Conservation (phyloP, 2,113 vertebrate genomes). For the Phyllostomus hastatus region DNA sequence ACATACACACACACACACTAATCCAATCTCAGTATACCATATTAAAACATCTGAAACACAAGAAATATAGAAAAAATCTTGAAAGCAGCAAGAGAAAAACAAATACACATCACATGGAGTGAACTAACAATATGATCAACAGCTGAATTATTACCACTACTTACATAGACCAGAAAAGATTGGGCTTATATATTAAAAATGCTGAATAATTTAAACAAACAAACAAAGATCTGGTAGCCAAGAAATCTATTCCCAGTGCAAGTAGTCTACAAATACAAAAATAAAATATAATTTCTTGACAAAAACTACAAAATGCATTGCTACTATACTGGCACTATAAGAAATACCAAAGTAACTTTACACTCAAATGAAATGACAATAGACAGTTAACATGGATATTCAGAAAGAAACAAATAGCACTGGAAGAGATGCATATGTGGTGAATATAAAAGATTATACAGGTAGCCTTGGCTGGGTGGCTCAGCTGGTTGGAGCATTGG, state of each 20-base stretch:
- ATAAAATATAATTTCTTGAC: neutral
- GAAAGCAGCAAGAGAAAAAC: no score
- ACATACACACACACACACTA: no score
- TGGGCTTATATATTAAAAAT: neutral
- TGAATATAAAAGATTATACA: neutral
- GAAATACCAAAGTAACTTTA: neutral
- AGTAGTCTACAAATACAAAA: neutral
- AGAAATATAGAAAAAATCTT: no score
- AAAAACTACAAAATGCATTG: neutral
- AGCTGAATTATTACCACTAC: no score
- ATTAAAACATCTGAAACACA: no score
- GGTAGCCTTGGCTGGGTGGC: no score
- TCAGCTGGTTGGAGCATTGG: no score
- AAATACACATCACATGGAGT: no score
- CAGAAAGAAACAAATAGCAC: neutral
- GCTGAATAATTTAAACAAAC: neutral
- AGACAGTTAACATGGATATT: neutral
- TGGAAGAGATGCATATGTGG: neutral
- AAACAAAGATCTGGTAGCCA: neutral
- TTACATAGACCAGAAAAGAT: no score
- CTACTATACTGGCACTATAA: neutral
- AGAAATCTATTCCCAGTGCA: neutral
- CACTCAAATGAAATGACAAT: neutral
- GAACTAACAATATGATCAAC: no score
- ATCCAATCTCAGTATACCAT: no score